phyloP scores from a whole-genome alignment of 2,113 vertebrate genomes.

The Cynocephalus volans region DNA sequence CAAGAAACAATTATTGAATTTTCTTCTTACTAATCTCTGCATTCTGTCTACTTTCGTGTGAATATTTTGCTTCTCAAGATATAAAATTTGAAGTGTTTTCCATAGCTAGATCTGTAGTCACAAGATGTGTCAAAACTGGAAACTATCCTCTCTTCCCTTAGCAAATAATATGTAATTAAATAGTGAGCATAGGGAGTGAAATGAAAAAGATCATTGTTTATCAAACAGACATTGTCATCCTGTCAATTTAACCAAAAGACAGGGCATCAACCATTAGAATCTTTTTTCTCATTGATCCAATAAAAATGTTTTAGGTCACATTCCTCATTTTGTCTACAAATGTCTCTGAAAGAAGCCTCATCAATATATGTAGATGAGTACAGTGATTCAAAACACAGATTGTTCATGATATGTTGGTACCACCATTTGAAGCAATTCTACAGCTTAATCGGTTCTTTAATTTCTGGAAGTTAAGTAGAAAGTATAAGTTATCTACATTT shows the following conservation, averaged over 20 bases:
- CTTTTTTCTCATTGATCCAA: background rate
- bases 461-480: background rate
- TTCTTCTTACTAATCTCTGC: background rate
- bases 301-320: background rate
- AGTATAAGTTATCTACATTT: background rate
- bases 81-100: background rate
- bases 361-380: background rate
- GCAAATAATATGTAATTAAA: background rate
- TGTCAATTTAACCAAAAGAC: background rate
- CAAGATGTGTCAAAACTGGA: background rate
- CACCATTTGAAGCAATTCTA: background rate
- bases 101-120: background rate
- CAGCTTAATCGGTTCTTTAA: background rate
- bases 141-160: background rate
- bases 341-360: background rate
- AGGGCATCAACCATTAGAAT: background rate
- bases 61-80: conserved; percentile 50
- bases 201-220: background rate
- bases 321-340: background rate
- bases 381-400: background rate
- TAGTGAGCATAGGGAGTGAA: background rate
- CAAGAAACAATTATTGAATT: background rate
- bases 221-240: background rate
- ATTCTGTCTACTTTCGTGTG: background rate
- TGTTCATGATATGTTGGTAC: background rate